These are phyloP conservation scores for Brachyptera putata DNA, from an alignment of 2,888 invertebrate genomes.

Conservation along the genomic window DNA sequence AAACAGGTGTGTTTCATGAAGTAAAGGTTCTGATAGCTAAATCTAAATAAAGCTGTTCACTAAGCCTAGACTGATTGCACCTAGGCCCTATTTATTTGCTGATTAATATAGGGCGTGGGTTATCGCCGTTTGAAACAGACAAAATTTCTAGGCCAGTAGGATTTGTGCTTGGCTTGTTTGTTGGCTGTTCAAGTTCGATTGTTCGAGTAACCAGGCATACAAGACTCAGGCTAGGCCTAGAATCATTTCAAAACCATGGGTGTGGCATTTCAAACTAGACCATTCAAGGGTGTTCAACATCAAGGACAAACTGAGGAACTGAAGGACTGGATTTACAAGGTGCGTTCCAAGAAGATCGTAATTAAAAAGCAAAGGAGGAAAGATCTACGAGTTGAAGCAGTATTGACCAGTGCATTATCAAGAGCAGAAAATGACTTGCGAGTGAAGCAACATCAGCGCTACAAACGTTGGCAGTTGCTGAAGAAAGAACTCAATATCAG, in stretches of 20 bases:
- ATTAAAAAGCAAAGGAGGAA: constrained; percentile 49
- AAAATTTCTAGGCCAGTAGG: no score
- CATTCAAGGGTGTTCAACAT: not conserved
- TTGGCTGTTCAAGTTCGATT: no score
- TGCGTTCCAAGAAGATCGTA: constrained; percentile 32
- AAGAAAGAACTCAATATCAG: constrained; percentile 33
- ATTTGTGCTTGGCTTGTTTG: no score
- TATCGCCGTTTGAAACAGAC: no score
- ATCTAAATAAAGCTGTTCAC: no score
- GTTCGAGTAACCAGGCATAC: no score
- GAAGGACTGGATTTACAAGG: constrained; percentile 32
- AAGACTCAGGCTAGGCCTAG: no score
- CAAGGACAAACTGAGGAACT: constrained; percentile 31
- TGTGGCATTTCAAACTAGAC: constrained; percentile 1
- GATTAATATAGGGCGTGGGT: no score
- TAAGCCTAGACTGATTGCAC: no score
- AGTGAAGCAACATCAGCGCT: constrained; percentile 58
- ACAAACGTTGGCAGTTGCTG: constrained; percentile 53
- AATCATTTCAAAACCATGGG: not conserved
- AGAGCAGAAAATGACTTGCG: constrained; percentile 59
- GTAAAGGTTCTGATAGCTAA: no score
- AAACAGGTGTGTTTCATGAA: no score
- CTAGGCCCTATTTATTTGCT: no score
- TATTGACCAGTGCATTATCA: constrained; percentile 55
- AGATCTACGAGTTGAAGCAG: constrained; percentile 60